These are phyloP conservation scores for Pyrocoelia pectoralis DNA, from an alignment of 2,888 invertebrate species.

Conservation along the genomic window DNA sequence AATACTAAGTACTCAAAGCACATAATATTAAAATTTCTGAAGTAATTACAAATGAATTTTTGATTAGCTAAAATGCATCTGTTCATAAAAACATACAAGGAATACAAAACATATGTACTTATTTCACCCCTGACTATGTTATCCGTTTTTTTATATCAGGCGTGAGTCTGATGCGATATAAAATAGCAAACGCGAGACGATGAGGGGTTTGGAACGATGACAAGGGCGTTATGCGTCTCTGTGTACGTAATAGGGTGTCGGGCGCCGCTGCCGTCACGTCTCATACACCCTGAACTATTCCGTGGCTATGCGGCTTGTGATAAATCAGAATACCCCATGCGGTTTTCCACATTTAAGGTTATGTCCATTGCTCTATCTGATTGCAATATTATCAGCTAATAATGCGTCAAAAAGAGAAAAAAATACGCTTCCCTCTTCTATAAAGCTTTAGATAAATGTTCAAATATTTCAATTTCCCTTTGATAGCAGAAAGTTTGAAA, in stretches of 20 bases:
- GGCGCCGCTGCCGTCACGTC: slow-evolving; percentile 24
- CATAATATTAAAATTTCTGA: too few relatives aligned
- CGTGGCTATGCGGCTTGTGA: slow-evolving; percentile 26
- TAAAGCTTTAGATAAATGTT: not conserved
- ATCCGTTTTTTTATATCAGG: slow-evolving; percentile 17
- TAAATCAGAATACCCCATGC: slow-evolving; percentile 30
- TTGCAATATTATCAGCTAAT: slow-evolving; percentile 5
- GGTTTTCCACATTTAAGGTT: slow-evolving; percentile 21
- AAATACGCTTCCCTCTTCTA: not conserved
- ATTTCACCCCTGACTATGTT: slow-evolving; percentile 15
- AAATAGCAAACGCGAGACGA: slow-evolving; percentile 6
- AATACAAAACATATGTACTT: slow-evolving; percentile 3
- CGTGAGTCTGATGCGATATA: slow-evolving; percentile 24
- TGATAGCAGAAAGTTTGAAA: not conserved
- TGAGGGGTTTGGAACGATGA: slow-evolving; percentile 24
- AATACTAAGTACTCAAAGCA: too few relatives aligned
- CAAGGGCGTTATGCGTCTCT: slow-evolving; percentile 27
- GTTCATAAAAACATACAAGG: too few relatives aligned
- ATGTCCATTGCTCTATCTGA: slow-evolving; percentile 25
- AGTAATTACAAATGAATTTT: too few relatives aligned
- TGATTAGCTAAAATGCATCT: too few relatives aligned
- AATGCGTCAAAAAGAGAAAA: not conserved
- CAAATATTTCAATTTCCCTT: slow-evolving; percentile 1
- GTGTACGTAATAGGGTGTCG: slow-evolving; percentile 26
- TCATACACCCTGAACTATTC: slow-evolving; percentile 12